A percentile compares a stretch with the other conserved stretches of the same genome.
phyloP scores from a whole-genome alignment of 2,113 vertebrate genomes.

The Chelonoidis abingdonii region DNA sequence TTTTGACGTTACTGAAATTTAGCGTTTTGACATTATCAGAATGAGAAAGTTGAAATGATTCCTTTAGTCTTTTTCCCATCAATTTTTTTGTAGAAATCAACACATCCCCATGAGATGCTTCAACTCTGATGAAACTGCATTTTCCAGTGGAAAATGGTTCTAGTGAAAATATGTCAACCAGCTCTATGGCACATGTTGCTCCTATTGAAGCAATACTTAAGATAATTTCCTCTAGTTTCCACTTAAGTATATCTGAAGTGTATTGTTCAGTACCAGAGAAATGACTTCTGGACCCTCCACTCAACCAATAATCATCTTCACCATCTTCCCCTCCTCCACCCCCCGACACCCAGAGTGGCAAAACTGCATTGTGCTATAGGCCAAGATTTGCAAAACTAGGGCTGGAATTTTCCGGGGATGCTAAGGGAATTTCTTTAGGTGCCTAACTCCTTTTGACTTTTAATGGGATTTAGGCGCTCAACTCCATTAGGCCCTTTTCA shows the following conservation, averaged over 20 bases:
- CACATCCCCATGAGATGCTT: background rate
- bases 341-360: background rate
- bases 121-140: background rate
- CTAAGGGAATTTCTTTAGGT: background rate
- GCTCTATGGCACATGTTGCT: background rate
- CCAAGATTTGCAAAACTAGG: background rate
- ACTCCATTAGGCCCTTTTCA: background rate
- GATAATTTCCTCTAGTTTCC: background rate
- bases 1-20: constrained; percentile 15
- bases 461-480: background rate
- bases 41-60: background rate
- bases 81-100: background rate
- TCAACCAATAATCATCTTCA: background rate
- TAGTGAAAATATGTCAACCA: background rate
- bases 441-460: background rate
- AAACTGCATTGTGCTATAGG: background rate
- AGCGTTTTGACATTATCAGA: too few species aligned
- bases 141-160: constrained; percentile 5
- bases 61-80: background rate
- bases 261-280: too few species aligned
- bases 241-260: too few species aligned
- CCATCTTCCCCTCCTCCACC: background rate
- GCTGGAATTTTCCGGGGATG: background rate
- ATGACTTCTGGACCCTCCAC: background rate
- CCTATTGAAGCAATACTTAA: background rate